Percentiles rank a stretch among this genome's conserved stretches.
Evolutionary conservation across 2,113 vertebrate species (phyloP).

Genomic region (Mungos mungo): DNA sequence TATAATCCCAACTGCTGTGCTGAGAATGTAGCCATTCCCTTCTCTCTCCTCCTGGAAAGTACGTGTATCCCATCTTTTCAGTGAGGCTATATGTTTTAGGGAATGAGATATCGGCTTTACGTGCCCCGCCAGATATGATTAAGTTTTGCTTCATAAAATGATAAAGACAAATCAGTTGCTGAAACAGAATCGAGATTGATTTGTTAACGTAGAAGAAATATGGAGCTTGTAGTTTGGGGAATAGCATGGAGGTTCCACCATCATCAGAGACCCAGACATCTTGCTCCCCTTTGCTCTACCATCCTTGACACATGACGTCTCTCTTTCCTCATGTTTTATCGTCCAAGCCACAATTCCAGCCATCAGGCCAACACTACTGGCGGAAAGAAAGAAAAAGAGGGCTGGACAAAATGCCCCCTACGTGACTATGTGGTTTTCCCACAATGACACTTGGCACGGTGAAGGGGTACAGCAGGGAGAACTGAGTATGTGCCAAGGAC

Average conservation of each 20-base stretch:
- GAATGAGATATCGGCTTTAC: neutral
- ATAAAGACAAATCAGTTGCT: neutral
- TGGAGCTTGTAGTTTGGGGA: neutral
- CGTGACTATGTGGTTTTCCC: neutral
- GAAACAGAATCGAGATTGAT: neutral
- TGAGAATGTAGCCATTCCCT: neutral
- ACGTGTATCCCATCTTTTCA: neutral
- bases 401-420: neutral
- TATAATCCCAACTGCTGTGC: neutral
- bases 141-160: neutral
- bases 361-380: neutral
- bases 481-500: neutral
- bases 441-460: neutral
- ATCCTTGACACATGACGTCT: neutral
- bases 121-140: neutral
- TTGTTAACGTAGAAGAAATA: neutral
- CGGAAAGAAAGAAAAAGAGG: neutral
- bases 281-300: neutral
- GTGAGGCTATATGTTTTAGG: neutral
- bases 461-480: neutral
- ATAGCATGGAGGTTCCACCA: fast-evolving
- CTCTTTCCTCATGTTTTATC: neutral
- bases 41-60: neutral
- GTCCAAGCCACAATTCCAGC: neutral
- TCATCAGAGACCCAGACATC: neutral